Conservation (phyloP, 2,797 vertebrate species). For the Poeciliopsis infans region DNA sequence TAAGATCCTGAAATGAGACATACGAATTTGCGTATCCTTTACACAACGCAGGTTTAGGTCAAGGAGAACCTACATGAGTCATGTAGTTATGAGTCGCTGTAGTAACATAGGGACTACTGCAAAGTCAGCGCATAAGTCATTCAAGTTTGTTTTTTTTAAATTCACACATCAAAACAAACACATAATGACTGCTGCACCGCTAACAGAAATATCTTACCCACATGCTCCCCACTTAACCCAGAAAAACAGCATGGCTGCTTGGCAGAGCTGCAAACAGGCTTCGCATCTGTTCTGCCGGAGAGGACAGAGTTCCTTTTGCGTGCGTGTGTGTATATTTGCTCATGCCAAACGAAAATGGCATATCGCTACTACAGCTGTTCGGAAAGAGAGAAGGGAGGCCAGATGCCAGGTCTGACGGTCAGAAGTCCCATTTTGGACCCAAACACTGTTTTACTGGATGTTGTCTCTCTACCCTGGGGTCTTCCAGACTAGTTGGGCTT, state of each 20-base stretch:
- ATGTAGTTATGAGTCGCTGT: constrained; percentile 9
- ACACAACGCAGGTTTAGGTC: constrained; percentile 39
- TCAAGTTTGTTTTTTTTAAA: neutral
- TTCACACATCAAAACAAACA: constrained; percentile 21
- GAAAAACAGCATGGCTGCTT: constrained; percentile 47
- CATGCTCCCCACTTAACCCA: constrained; percentile 54
- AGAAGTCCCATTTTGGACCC: constrained; percentile 69
- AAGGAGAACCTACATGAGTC: constrained; percentile 18
- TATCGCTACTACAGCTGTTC: constrained; percentile 63
- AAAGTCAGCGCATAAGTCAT: constrained; percentile 10
- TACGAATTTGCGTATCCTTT: constrained; percentile 50
- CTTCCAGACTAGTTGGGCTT: constrained; percentile 42
- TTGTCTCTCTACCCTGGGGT: constrained; percentile 54
- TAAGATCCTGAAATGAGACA: constrained; percentile 35
- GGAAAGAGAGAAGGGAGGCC: constrained; percentile 47
- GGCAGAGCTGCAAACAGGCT: constrained; percentile 38
- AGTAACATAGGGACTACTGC: constrained; percentile 18
- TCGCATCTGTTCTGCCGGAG: constrained; percentile 57
- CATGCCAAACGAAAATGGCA: constrained; percentile 51
- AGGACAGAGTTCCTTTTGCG: constrained; percentile 15
- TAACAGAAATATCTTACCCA: constrained; percentile 19
- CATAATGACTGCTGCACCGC: constrained; percentile 23
- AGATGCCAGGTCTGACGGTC: constrained; percentile 46
- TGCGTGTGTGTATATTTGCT: constrained; percentile 18
- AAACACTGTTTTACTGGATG: constrained; percentile 65